Percentiles rank a stretch among this genome's conserved stretches.
Evolutionary conservation across 1,140 invertebrate species (phyloP).

Genomic region (Zaprionus lachaisei): DNA sequence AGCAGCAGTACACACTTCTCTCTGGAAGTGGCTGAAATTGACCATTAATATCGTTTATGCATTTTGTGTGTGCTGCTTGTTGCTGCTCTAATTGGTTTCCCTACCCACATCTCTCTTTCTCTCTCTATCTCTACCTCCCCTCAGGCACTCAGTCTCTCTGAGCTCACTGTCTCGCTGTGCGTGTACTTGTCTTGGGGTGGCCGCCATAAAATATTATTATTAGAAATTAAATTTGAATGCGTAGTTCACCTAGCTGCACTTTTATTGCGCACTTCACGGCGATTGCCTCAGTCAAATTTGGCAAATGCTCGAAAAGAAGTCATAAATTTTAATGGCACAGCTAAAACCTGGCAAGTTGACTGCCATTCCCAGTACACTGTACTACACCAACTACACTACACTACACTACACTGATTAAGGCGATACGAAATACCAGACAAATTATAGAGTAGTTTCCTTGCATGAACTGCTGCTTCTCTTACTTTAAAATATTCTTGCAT

Average conservation of each 20-base stretch:
- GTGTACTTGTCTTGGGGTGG: constrained; percentile 7
- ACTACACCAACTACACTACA: not conserved
- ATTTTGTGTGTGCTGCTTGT: constrained; percentile 56
- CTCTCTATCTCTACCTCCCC: not conserved
- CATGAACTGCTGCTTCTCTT: not conserved
- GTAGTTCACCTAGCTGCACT: constrained; percentile 30
- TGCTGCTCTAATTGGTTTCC: constrained; percentile 55
- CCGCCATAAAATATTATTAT: constrained; percentile 62
- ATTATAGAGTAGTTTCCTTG: too few species aligned
- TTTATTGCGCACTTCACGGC: constrained; percentile 50
- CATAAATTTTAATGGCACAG: constrained; percentile 49
- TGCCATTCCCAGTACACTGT: not conserved
- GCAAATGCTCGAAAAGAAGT: constrained; percentile 31
- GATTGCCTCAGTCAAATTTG: constrained; percentile 36
- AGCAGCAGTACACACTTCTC: not conserved
- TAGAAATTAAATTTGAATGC: constrained; percentile 62
- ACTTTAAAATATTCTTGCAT: not conserved
- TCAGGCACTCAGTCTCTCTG: not conserved
- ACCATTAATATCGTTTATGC: constrained; percentile 65
- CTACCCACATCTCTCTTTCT: not conserved
- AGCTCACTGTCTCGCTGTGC: not conserved
- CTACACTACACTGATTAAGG: not conserved
- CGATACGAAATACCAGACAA: too few species aligned
- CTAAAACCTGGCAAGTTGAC: constrained; percentile 11
- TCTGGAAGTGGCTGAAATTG: constrained; percentile 39